Percentiles rank a stretch among this genome's conserved stretches.
Evolutionary conservation across 2,113 vertebrate genomes (phyloP).

Genomic region (Sapayoa aenigma): DNA sequence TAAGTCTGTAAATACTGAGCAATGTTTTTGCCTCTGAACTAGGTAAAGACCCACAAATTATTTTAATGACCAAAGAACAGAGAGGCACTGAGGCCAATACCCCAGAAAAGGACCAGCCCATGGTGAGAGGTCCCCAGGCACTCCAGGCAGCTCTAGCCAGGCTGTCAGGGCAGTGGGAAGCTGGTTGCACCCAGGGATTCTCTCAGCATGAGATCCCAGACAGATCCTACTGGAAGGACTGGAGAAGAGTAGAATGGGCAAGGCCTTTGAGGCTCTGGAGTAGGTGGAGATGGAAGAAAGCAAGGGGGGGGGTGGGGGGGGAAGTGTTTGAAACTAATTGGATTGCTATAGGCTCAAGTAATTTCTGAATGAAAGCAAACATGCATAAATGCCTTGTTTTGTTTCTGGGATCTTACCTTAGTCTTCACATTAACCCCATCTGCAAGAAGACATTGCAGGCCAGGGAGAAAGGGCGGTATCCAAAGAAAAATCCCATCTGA

Average conservation of each 20-base stretch:
- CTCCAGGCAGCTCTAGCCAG: too few relatives aligned
- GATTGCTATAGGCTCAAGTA: background rate
- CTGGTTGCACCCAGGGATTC: fast-evolving
- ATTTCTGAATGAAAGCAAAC: background rate
- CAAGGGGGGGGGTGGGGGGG: background rate
- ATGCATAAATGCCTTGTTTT: background rate
- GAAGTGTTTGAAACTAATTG: background rate
- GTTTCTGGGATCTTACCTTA: background rate
- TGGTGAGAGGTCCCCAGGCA: background rate
- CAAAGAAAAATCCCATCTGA: background rate
- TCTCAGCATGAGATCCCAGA: background rate
- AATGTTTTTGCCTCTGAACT: background rate
- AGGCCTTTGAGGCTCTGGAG: background rate
- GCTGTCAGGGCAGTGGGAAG: background rate
- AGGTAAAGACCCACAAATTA: background rate
- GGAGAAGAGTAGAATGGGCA: background rate
- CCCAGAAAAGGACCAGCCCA: background rate
- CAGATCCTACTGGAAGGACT: background rate
- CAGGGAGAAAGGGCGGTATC: background rate
- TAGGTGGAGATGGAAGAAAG: background rate
- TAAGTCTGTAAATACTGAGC: background rate
- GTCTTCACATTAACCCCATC: background rate
- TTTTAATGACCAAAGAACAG: background rate
- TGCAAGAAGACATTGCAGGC: background rate
- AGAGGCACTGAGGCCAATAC: background rate